These are phyloP conservation scores for Tinamus major DNA, from an alignment of 2,797 vertebrate species.

Conservation along the genomic window DNA sequence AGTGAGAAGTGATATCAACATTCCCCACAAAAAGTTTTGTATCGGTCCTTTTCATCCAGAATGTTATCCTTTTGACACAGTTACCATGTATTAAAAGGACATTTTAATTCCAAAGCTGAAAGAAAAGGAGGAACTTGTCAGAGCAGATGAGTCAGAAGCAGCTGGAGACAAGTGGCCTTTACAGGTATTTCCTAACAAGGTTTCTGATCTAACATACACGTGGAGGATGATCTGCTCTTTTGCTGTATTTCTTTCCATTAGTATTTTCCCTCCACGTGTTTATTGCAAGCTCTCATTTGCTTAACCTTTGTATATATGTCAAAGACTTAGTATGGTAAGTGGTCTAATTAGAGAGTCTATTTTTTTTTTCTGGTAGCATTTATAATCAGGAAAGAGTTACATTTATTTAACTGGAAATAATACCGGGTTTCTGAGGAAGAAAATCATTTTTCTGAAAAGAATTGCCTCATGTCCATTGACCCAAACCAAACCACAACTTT, in stretches of 20 bases:
- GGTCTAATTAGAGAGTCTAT: neutral
- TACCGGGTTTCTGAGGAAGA: neutral
- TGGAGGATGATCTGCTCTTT: neutral
- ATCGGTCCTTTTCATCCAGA: neutral
- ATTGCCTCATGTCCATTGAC: neutral
- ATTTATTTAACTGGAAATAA: neutral
- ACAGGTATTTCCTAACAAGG: neutral
- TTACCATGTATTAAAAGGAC: neutral
- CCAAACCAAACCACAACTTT: neutral
- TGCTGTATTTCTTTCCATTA: neutral
- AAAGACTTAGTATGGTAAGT: neutral
- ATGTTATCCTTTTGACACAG: neutral
- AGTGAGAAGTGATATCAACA: neutral
- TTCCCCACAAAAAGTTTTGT: neutral
- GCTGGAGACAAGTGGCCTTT: neutral
- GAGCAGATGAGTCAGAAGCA: neutral
- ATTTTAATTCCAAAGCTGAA: neutral
- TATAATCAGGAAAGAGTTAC: neutral
- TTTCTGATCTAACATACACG: neutral
- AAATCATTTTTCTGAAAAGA: neutral
- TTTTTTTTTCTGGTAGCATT: neutral
- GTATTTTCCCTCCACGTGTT: neutral
- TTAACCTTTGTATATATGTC: neutral
- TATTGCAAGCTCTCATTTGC: neutral
- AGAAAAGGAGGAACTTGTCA: neutral